Conservation (phyloP, 1,140 invertebrate genomes). For the Frieseomelitta varia region DNA sequence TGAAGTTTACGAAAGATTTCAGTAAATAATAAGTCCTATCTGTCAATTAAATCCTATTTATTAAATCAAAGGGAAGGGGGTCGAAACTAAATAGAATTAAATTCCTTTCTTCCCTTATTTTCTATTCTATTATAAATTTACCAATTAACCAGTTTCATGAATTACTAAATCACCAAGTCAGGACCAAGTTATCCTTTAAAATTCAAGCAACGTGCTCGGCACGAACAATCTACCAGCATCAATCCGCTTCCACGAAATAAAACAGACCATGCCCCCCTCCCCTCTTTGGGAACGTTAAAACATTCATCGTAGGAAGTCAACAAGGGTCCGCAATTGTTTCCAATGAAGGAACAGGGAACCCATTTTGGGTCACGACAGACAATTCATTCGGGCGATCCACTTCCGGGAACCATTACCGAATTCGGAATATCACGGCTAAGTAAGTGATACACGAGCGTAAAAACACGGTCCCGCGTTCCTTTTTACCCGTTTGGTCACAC, state of each 20-base stretch:
- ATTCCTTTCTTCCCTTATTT: too few species aligned
- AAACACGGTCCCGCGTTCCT: background rate
- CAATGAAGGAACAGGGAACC: background rate
- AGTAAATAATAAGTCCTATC: too few species aligned
- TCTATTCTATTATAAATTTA: too few species aligned
- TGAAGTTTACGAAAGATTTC: too few species aligned
- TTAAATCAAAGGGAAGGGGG: too few species aligned
- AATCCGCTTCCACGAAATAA: background rate
- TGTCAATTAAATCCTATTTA: too few species aligned
- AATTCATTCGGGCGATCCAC: constrained; percentile 7
- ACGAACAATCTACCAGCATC: background rate
- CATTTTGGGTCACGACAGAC: background rate
- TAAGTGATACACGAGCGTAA: constrained; percentile 27
- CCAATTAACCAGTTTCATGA: background rate
- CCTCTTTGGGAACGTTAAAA: background rate
- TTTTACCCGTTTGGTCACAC: background rate
- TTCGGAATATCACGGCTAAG: background rate
- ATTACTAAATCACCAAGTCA: background rate
- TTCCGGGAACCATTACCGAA: background rate
- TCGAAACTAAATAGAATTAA: too few species aligned
- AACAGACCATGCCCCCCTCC: background rate
- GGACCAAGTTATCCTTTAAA: background rate
- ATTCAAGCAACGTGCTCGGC: background rate
- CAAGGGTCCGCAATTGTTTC: background rate
- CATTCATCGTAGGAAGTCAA: background rate